Evolutionary conservation across 2,888 invertebrate species (phyloP).

Genomic region (Sisyra nigra): DNA sequence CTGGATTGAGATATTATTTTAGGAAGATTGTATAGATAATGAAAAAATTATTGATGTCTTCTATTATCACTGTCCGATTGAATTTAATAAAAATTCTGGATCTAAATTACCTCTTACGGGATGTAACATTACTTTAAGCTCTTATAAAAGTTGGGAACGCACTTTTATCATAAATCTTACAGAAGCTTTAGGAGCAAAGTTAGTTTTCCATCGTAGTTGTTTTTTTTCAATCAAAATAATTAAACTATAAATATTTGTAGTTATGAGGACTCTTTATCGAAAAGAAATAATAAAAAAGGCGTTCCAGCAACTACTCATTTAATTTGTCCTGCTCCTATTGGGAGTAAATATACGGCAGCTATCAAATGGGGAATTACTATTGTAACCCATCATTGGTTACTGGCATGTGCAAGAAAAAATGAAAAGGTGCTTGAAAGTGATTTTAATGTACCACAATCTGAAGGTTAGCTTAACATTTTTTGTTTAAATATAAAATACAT

Average conservation of each 20-base stretch:
- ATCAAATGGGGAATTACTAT: conserved; percentile 75
- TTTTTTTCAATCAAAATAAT: background rate
- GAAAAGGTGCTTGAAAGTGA: conserved; percentile 33
- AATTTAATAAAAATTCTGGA: conserved; percentile 21
- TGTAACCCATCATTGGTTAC: conserved; percentile 59
- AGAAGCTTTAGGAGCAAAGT: conserved; percentile 56
- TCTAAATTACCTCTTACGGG: conserved; percentile 36
- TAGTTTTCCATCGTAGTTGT: conserved; percentile 16
- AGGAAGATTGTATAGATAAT: conserved; percentile 49
- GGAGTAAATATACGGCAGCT: conserved; percentile 71
- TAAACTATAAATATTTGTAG: background rate
- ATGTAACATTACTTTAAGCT: conserved; percentile 66
- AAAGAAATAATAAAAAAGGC: conserved; percentile 17
- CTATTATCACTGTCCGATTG: conserved; percentile 58
- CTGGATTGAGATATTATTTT: conserved; percentile 11
- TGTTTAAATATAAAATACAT: too few relatives aligned
- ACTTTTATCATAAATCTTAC: conserved; percentile 55
- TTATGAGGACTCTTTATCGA: conserved; percentile 28
- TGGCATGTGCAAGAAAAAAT: conserved; percentile 45
- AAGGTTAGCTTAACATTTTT: conserved; percentile 22
- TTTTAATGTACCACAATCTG: conserved; percentile 42
- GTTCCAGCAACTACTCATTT: conserved; percentile 63
- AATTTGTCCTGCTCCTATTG: conserved; percentile 51
- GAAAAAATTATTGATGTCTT: conserved; percentile 39
- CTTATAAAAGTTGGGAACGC: conserved; percentile 56